phyloP scores from a whole-genome alignment of 2,888 invertebrate genomes.

The Spodoptera picta region DNA sequence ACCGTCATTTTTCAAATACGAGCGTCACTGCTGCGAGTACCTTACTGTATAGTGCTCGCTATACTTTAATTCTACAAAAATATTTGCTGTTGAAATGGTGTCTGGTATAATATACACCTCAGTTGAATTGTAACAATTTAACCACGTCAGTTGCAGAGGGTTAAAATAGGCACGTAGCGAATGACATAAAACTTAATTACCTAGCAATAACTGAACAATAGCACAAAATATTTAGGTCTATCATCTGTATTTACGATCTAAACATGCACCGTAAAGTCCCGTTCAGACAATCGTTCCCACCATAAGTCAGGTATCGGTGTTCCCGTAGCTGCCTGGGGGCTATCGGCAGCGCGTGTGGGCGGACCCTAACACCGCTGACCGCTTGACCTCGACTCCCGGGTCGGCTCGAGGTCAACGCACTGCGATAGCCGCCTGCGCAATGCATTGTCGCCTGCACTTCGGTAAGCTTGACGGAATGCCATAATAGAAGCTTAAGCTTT shows the following conservation, averaged over 20 bases:
- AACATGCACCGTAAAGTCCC: slow-evolving; percentile 56
- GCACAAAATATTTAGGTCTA: slow-evolving; percentile 28
- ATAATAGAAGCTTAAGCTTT: slow-evolving; percentile 63
- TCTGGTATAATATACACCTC: too few species aligned
- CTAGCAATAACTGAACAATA: slow-evolving; percentile 32
- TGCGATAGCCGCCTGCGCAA: slow-evolving; percentile 58
- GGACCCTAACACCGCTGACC: slow-evolving; percentile 78
- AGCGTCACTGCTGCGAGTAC: too few species aligned
- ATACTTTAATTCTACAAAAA: too few species aligned
- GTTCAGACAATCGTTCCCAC: slow-evolving; percentile 58
- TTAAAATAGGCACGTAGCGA: neutral
- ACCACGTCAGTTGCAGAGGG: too few species aligned
- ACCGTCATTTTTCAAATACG: too few species aligned
- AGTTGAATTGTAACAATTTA: too few species aligned
- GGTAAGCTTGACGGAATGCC: slow-evolving; percentile 65
- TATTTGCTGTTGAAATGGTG: too few species aligned
- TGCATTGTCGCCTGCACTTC: slow-evolving; percentile 75
- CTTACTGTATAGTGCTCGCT: too few species aligned
- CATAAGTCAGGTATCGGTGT: slow-evolving; percentile 51
- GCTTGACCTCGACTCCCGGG: slow-evolving; percentile 82
- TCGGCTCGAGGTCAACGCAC: slow-evolving; percentile 81
- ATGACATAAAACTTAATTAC: slow-evolving; percentile 10
- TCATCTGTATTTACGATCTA: slow-evolving; percentile 45
- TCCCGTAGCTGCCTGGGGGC: slow-evolving; percentile 59
- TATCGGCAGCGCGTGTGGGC: slow-evolving; percentile 68